Percentiles rank a stretch among this genome's conserved stretches.
Conservation (phyloP, 2,113 vertebrate genomes). For the Crotalus horridus region DNA sequence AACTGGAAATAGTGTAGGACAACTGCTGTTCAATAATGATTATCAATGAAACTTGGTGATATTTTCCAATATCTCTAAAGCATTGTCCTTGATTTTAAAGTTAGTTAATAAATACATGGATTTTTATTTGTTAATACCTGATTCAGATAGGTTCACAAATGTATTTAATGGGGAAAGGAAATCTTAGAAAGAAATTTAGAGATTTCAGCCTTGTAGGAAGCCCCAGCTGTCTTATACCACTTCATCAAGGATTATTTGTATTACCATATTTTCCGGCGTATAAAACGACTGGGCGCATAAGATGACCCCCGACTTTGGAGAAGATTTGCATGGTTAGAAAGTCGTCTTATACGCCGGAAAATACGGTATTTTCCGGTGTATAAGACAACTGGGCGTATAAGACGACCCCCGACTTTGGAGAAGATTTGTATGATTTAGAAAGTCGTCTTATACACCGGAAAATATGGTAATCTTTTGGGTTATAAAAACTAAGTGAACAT, state of each 20-base stretch:
- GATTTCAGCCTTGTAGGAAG: neutral
- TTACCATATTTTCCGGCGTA: neutral
- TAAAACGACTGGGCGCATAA: too few species aligned
- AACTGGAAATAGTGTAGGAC: neutral
- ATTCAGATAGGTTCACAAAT: conserved; percentile 11
- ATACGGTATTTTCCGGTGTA: too few species aligned
- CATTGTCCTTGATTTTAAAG: neutral
- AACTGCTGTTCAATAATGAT: neutral
- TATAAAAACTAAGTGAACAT: neutral
- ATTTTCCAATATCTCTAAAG: fast-evolving
- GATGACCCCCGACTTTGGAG: too few species aligned
- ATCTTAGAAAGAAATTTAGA: conserved; percentile 1
- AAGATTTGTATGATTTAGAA: too few species aligned
- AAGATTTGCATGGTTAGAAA: too few species aligned
- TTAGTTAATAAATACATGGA: neutral
- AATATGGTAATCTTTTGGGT: neutral
- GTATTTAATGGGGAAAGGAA: fast-evolving
- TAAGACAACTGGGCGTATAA: too few species aligned
- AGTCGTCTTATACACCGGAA: too few species aligned
- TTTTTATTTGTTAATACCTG: neutral
- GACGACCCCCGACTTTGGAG: too few species aligned
- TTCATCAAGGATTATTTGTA: neutral
- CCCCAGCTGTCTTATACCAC: conserved; percentile 5
- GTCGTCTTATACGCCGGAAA: too few species aligned
- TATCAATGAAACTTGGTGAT: neutral